phyloP scores from a whole-genome alignment of 2,113 vertebrate genomes.

The Anoura caudifer region DNA sequence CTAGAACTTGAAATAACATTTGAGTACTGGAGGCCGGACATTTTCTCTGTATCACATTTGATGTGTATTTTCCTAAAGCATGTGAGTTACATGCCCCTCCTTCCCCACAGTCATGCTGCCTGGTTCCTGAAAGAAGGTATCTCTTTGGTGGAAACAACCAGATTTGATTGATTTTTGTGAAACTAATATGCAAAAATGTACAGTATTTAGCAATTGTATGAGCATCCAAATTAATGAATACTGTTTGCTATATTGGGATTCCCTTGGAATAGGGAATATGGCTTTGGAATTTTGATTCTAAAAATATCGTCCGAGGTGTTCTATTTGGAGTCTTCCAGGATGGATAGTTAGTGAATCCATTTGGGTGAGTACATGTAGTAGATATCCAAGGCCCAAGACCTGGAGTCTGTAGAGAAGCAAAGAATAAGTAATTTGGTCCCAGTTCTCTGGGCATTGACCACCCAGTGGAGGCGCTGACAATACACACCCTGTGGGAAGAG shows the following conservation, averaged over 20 bases:
- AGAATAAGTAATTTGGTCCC: not conserved
- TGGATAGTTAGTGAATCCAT: not conserved
- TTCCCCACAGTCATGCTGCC: not conserved
- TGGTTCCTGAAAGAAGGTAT: not conserved
- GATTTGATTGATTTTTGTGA: not conserved
- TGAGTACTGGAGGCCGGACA: not conserved
- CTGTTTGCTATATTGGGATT: not conserved
- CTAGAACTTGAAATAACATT: not conserved
- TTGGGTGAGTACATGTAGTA: not conserved
- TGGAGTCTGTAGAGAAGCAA: not conserved
- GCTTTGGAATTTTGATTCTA: not conserved
- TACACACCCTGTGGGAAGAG: not conserved
- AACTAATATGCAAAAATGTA: not conserved
- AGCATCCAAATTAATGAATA: not conserved
- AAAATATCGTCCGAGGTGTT: constrained; percentile 10
- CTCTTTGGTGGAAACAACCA: not conserved
- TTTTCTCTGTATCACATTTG: not conserved
- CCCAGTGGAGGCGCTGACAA: not conserved
- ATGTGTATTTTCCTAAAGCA: not conserved
- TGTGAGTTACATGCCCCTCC: not conserved
- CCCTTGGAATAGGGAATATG: not conserved
- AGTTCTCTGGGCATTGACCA: not conserved
- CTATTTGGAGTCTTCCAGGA: not conserved
- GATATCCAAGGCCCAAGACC: not conserved
- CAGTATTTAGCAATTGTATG: not conserved